A percentile compares a stretch with the other conserved stretches of the same genome.
phyloP scores from a whole-genome alignment of 1,140 invertebrate genomes.

The Drosophila repletoides region DNA sequence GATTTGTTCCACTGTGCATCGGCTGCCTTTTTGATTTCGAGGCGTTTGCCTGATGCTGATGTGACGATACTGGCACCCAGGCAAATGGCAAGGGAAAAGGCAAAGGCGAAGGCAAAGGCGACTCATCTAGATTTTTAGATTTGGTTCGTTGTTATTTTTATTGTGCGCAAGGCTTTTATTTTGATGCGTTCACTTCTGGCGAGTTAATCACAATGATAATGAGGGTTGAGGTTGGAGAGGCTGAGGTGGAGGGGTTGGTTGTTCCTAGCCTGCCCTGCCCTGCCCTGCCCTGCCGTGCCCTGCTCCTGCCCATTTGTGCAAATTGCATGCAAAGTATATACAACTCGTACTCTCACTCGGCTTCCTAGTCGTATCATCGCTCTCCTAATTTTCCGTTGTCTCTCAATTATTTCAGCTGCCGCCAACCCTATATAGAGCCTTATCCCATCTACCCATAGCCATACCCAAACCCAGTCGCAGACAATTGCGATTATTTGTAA shows the following conservation, averaged over 20 bases:
- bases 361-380: constrained; percentile 42
- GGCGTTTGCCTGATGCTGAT: constrained; percentile 77
- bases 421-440: constrained; percentile 20
- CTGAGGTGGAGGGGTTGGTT: constrained; percentile 46
- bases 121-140: constrained; percentile 22
- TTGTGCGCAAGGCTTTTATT: constrained; percentile 44
- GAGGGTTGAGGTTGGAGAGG: constrained; percentile 67
- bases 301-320: constrained; percentile 42
- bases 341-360: constrained; percentile 1
- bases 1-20: too few relatives aligned
- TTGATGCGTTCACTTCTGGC: constrained; percentile 69
- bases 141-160: too few relatives aligned
- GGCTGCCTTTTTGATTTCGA: constrained; percentile 81
- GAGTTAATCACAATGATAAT: constrained; percentile 78
- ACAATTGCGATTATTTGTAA: constrained; percentile 82
- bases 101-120: constrained; percentile 7
- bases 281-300: constrained; percentile 5
- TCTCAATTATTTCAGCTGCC: constrained; percentile 82
- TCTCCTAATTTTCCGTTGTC: constrained; percentile 71
- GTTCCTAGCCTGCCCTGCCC: constrained; percentile 8
- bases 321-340: constrained; percentile 52
- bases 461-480: constrained; percentile 26
- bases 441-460: constrained; percentile 26
- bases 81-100: background rate
- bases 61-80: constrained; percentile 80